Percentiles rank a stretch among this genome's conserved stretches.
These are phyloP conservation scores for Nautilus pompilius DNA, from an alignment of 1,140 invertebrate genomes.

Conservation along the genomic window DNA sequence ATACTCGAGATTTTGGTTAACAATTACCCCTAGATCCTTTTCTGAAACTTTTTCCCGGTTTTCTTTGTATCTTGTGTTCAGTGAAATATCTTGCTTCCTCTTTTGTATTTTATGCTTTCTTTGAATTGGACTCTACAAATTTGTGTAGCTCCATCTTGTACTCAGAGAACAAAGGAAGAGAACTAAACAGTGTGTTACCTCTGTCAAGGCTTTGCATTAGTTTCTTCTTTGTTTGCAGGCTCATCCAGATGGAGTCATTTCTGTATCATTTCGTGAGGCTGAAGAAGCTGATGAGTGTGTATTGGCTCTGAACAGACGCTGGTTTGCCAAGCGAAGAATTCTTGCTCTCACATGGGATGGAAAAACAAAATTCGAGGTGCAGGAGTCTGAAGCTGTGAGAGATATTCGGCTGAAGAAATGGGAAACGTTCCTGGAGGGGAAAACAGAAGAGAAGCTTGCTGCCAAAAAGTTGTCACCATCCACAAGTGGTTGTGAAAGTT, in stretches of 20 bases:
- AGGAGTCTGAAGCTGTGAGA: constrained; percentile 86
- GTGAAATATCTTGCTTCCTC: too few relatives aligned
- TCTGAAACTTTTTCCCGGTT: too few relatives aligned
- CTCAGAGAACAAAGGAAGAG: too few relatives aligned
- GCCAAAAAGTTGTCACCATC: too few relatives aligned
- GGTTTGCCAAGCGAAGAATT: constrained; percentile 78
- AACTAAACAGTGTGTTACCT: neutral
- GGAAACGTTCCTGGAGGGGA: constrained; percentile 68
- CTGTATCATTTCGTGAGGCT: constrained; percentile 84
- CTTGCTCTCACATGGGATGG: constrained; percentile 92
- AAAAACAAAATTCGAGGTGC: constrained; percentile 86
- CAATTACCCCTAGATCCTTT: too few relatives aligned
- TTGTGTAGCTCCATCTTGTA: too few relatives aligned
- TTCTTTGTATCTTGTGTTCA: too few relatives aligned
- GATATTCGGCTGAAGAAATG: constrained; percentile 80
- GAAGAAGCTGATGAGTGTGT: constrained; percentile 91
- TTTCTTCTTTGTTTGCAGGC: constrained; percentile 61
- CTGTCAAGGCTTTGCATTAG: neutral
- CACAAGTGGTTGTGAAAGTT: too few relatives aligned
- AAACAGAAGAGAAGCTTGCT: neutral
- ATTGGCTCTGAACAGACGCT: constrained; percentile 82
- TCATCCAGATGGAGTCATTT: constrained; percentile 81
- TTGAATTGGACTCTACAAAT: too few relatives aligned
- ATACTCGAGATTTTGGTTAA: too few relatives aligned
- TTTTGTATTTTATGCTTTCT: too few relatives aligned